Percentiles rank a stretch among this genome's conserved stretches.
These are phyloP conservation scores for Poeciliopsis prolifica DNA, from an alignment of 2,113 vertebrate species.

Conservation along the genomic window DNA sequence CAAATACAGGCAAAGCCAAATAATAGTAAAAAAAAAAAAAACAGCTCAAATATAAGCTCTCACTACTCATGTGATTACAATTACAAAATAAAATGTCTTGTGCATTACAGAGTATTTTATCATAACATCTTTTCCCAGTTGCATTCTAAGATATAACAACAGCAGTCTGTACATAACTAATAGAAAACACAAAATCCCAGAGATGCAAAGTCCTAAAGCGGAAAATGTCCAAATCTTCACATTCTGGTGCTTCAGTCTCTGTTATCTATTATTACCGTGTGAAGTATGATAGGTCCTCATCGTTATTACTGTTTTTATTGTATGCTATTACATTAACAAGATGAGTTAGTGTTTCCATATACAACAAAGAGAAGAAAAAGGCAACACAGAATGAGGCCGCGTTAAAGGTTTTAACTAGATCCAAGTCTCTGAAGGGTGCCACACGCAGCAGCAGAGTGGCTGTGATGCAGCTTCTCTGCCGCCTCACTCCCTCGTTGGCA, in stretches of 20 bases:
- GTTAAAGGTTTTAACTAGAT: conserved; percentile 69
- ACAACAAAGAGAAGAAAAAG: conserved; percentile 72
- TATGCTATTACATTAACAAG: conserved; percentile 72
- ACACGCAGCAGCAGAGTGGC: conserved; percentile 58
- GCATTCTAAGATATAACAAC: conserved; percentile 72
- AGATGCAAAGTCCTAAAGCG: conserved; percentile 69
- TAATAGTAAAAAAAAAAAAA: conserved; percentile 42
- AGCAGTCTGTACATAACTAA: conserved; percentile 74
- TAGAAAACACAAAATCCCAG: conserved; percentile 75
- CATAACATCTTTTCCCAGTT: conserved; percentile 64
- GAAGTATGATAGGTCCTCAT: conserved; percentile 64
- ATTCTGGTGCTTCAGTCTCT: conserved; percentile 43
- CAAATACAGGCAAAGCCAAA: conserved; percentile 74
- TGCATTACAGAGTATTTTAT: conserved; percentile 76
- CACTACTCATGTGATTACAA: conserved; percentile 68
- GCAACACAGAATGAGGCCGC: conserved; percentile 77
- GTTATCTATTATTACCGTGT: conserved; percentile 77
- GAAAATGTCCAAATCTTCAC: conserved; percentile 60
- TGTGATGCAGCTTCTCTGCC: conserved; percentile 61
- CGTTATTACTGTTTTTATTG: conserved; percentile 67
- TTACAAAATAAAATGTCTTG: conserved; percentile 78
- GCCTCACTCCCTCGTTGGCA: conserved; percentile 73
- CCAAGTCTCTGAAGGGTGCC: conserved; percentile 71
- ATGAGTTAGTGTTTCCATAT: conserved; percentile 71
- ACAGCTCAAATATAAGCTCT: conserved; percentile 64